A percentile compares a stretch with the other conserved stretches of the same genome.
These are phyloP conservation scores for Hestina assimilis DNA, from an alignment of 1,140 invertebrate genomes.

Conservation along the genomic window DNA sequence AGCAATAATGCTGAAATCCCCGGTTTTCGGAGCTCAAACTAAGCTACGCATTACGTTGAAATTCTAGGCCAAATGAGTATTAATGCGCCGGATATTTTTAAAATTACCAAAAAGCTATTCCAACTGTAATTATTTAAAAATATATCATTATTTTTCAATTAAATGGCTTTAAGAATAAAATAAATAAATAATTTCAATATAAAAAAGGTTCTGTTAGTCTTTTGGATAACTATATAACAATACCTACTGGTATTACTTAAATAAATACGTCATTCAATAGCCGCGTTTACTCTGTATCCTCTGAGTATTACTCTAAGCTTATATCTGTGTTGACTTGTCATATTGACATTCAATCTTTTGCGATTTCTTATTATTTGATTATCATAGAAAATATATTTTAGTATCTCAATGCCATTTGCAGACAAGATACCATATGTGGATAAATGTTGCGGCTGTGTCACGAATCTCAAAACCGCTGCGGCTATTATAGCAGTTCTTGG, in stretches of 20 bases:
- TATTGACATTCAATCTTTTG: conserved; percentile 24
- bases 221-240: too few relatives aligned
- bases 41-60: conserved; percentile 60
- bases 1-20: conserved; percentile 71
- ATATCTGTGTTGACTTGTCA: conserved; percentile 20
- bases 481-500: conserved; percentile 53
- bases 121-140: too few relatives aligned
- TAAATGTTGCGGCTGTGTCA: conserved; percentile 47
- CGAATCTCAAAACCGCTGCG: conserved; percentile 48
- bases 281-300: too few relatives aligned
- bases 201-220: too few relatives aligned
- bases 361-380: conserved; percentile 23
- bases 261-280: too few relatives aligned
- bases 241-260: too few relatives aligned
- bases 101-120: too few relatives aligned
- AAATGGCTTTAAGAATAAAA: too few relatives aligned
- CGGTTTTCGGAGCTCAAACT: conserved; percentile 67
- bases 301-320: too few relatives aligned
- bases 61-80: conserved; percentile 56
- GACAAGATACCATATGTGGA: conserved; percentile 34
- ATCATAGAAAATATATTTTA: conserved; percentile 23
- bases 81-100: conserved; percentile 17
- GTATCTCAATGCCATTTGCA: conserved; percentile 27
- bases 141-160: too few relatives aligned
- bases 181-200: too few relatives aligned